Evolutionary conservation across 2,797 vertebrate species (phyloP), one percentile per base, ranked within the genome.

Genomic region (Babyrousa celebensis): DNA sequence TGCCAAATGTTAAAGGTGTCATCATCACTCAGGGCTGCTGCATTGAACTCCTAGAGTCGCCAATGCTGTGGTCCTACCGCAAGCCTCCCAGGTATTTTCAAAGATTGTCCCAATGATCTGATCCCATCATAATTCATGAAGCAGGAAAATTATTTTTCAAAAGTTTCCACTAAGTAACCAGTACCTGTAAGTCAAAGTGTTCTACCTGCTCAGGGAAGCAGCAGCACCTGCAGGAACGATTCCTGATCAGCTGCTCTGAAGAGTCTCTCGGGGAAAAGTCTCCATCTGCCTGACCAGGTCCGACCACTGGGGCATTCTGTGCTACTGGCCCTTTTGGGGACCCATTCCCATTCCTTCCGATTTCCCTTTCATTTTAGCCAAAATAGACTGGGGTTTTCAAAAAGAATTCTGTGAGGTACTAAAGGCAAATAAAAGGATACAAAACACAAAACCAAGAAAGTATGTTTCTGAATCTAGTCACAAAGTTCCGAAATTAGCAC

Each of bases 401-500:
- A 96, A 80, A 67, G 36, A 80, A 48, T 21, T 65, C 77, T 54
- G 80, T 18, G 40, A 90, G n/a, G 70, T 68, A 62, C 43, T 12
- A 32, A 91, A 78, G 56, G 43, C 65, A 91, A 78, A 83, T 43
- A 25, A 65, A 56, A 90, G 40, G 78, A 68, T 29, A 67, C 2
- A 7, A 48, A 72, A 63, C 17, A n/a, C 8, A 10, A 80, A 70
- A 52, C 11, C 60, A 74, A 85, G 14, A 56, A 94, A 89, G 84
- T n/a, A 48, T 10, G 72, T 62, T 83, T 91, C 85, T 84, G 60
- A 56, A 84, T 72, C 71, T 60, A 70, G 70, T 48, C 63, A 62
- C 36, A 74, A 74, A 48, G 5, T 63, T 95, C 71, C 67, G 68
- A 43, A 75, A 93, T 58, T 4, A 77, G 83, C n/a, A 89, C 92